Conservation (phyloP, 2,797 vertebrate species). For the Sus cebifrons region DNA sequence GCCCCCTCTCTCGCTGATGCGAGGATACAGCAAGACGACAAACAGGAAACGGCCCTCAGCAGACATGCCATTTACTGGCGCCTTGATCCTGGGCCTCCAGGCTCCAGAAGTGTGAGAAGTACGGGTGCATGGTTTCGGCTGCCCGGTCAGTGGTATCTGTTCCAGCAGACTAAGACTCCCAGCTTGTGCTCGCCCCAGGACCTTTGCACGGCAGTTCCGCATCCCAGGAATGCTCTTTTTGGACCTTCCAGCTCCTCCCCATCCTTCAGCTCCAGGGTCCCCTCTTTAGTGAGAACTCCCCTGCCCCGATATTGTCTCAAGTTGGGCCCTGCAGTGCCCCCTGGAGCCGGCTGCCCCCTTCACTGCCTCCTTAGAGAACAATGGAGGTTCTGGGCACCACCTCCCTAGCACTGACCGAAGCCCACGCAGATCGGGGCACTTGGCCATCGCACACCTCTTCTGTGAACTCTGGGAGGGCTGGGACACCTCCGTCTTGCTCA, state of each 20-base stretch:
- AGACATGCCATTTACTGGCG: too few species aligned
- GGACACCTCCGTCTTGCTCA: neutral
- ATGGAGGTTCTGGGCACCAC: neutral
- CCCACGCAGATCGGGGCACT: accelerated
- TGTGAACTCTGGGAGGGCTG: accelerated
- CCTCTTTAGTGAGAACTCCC: neutral
- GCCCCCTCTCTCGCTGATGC: neutral
- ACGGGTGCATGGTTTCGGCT: neutral
- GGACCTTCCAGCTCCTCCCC: neutral
- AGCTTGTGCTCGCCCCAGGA: neutral
- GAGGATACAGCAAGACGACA: neutral
- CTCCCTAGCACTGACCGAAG: accelerated
- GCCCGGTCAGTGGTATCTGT: neutral
- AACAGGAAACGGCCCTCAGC: too few species aligned
- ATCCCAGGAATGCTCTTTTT: neutral
- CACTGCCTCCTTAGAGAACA: neutral
- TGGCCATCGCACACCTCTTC: accelerated
- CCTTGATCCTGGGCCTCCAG: neutral
- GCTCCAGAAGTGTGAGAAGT: neutral
- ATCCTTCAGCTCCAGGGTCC: neutral
- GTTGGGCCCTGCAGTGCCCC: too few species aligned
- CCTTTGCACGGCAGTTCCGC: neutral
- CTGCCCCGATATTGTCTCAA: neutral
- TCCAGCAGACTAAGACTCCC: neutral
- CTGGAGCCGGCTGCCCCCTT: neutral